Base-by-base conservation (phyloP, 2,113 vertebrate genomes). In the Gopherus evgoodei region DNA sequence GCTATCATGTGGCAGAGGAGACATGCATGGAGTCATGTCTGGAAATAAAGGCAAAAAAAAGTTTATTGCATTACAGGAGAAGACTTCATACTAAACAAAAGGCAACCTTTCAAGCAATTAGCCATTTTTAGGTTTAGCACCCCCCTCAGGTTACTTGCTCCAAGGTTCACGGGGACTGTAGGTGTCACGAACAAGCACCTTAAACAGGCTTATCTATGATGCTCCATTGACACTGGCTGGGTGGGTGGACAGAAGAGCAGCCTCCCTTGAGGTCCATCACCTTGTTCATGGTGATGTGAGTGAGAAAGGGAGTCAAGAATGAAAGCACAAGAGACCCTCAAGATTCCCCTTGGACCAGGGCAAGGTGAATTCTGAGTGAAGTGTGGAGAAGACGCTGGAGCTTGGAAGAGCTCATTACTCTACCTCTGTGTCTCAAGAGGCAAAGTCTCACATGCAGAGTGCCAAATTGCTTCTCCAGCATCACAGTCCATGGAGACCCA, bases 21-120 rank as follows among this genome's bases (percentile, higher is more conserved):
- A 99, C 97, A 99, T 99, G 97, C 99, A 99, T 11, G 99, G 99
- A 84, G 99, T 99, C 98, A 99, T 98, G 98, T 99, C 99, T 99
- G 96, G 82, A 97, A 93, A 92, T 10, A 92, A 86, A 97, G 83
- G 88, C 19, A 98, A 86, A 85, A 53, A 96, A 94, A 94, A 49
- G 92, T 78, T 81, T 80, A 50, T 56, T 31, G 38, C 81, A 91
- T 82, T 87, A 42, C 84, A 80, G 86, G 89, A 95, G 49, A 24
- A 94, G 82, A 75, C 96, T 89, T 38, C n/a, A 86, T 76, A 47
- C 79, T 21, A n/a, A 22, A 44, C 54, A 84, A 13, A 1, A 88
- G 14, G 2, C 49, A 93, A 49, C 6, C 44, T 62, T 69, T 79
- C 31, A 5, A 25, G 14, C 62, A 72, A 69, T n/a, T 22, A 19